These are phyloP conservation scores for Intellagama lesueurii DNA, from an alignment of 2,797 vertebrate species.

Conservation along the genomic window DNA sequence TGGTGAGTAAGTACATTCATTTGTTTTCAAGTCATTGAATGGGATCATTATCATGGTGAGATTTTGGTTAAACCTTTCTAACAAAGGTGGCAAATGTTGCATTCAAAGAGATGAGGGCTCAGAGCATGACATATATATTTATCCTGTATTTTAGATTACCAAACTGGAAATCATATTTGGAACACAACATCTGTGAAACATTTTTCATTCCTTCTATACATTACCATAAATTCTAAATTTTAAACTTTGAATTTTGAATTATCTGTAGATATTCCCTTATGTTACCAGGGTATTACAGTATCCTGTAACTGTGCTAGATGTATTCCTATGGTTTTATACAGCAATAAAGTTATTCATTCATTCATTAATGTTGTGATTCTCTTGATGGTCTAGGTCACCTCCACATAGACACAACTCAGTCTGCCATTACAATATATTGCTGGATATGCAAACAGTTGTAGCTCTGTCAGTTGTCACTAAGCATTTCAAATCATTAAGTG, in stretches of 20 bases:
- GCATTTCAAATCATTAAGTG: conserved; percentile 51
- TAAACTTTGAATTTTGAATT: too few species aligned
- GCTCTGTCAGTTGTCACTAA: conserved; percentile 28
- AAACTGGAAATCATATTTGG: not conserved
- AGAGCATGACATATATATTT: not conserved
- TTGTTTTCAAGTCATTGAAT: not conserved
- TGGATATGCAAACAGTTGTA: conserved; percentile 39
- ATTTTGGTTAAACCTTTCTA: not conserved
- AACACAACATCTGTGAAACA: not conserved
- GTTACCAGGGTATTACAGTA: too few species aligned
- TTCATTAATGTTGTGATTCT: not conserved
- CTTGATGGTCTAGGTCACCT: not conserved
- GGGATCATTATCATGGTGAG: not conserved
- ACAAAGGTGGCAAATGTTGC: not conserved
- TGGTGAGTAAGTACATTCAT: too few species aligned
- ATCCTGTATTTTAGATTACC: not conserved
- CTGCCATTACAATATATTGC: conserved; percentile 45
- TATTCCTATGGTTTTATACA: too few species aligned
- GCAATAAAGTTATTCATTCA: too few species aligned
- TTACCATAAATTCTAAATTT: too few species aligned
- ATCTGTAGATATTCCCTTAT: too few species aligned
- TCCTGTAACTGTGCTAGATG: too few species aligned
- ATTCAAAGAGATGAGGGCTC: not conserved
- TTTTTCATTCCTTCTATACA: not conserved
- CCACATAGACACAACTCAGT: conserved; percentile 39